A percentile compares a stretch with the other conserved stretches of the same genome.
Conservation (phyloP, 2,888 invertebrate species). For the Drosophila kuntzei region DNA sequence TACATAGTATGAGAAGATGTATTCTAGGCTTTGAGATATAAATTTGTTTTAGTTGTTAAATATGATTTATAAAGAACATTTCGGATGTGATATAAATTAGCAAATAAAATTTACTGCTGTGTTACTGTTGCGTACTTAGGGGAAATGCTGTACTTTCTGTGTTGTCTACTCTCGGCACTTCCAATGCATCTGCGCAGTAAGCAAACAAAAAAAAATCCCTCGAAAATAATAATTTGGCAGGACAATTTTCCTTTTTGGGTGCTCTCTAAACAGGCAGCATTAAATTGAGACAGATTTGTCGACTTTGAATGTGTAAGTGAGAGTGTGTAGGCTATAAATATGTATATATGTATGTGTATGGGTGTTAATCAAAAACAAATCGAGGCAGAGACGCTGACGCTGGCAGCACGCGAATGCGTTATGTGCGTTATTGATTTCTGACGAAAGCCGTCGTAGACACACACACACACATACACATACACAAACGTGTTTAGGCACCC, state of each 20-base stretch:
- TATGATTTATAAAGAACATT: too few relatives aligned
- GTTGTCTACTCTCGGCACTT: constrained; percentile 41
- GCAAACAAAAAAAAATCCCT: constrained; percentile 48
- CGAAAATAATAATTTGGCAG: constrained; percentile 37
- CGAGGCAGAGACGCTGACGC: constrained; percentile 43
- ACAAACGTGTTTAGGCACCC: constrained; percentile 11
- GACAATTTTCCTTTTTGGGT: constrained; percentile 43
- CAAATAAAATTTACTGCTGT: constrained; percentile 19
- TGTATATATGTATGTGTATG: constrained; percentile 10
- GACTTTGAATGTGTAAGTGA: constrained; percentile 10
- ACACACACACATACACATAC: constrained; percentile 21
- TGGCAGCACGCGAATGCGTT: constrained; percentile 44
- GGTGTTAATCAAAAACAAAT: constrained; percentile 59
- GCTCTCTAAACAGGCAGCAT: constrained; percentile 27
- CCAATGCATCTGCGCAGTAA: constrained; percentile 74
- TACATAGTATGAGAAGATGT: not conserved
- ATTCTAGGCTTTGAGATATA: not conserved
- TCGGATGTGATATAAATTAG: constrained; percentile 14
- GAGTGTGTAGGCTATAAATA: constrained; percentile 4
- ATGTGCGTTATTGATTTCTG: constrained; percentile 74
- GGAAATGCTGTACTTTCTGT: constrained; percentile 47
- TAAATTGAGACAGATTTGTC: constrained; percentile 54
- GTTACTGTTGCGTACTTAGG: constrained; percentile 13
- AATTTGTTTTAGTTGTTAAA: too few relatives aligned
- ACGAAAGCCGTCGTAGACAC: constrained; percentile 8